These are phyloP conservation scores for Carassius gibelio DNA, from an alignment of 2,113 vertebrate genomes.

Conservation along the genomic window DNA sequence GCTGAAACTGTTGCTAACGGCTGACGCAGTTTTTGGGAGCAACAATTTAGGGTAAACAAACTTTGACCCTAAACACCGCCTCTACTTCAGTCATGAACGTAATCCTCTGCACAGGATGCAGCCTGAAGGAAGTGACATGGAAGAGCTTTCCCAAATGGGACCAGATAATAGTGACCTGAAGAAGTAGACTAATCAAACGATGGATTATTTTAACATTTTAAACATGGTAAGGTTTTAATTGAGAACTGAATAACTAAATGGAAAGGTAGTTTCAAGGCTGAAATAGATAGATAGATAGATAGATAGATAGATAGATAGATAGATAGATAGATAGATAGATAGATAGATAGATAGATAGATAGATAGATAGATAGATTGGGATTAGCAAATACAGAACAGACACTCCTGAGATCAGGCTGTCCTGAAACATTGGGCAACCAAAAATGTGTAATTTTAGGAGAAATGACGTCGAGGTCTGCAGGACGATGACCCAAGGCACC, in stretches of 20 bases:
- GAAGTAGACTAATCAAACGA: not conserved
- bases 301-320: not conserved
- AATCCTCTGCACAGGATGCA: conserved; percentile 20
- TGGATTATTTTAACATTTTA: not conserved
- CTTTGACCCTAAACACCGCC: conserved; percentile 44
- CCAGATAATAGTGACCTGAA: not conserved
- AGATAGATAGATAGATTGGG: too few species aligned
- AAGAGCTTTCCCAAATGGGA: conserved; percentile 1
- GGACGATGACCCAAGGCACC: not conserved
- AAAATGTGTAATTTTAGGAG: not conserved
- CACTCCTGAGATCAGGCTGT: not conserved
- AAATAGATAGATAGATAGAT: not conserved
- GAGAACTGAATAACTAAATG: not conserved
- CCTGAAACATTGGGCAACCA: not conserved
- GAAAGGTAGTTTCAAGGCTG: not conserved
- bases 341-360: not conserved
- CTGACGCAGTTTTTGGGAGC: not conserved
- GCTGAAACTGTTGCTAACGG: not conserved
- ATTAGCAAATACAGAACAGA: too few species aligned
- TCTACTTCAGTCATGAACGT: not conserved
- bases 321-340: not conserved
- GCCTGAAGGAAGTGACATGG: not conserved
- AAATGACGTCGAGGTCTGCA: not conserved
- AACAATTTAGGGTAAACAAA: not conserved
- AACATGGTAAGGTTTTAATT: not conserved